These are phyloP conservation scores for Microhierax caerulescens DNA, from an alignment of 2,797 vertebrate genomes.

Conservation along the genomic window DNA sequence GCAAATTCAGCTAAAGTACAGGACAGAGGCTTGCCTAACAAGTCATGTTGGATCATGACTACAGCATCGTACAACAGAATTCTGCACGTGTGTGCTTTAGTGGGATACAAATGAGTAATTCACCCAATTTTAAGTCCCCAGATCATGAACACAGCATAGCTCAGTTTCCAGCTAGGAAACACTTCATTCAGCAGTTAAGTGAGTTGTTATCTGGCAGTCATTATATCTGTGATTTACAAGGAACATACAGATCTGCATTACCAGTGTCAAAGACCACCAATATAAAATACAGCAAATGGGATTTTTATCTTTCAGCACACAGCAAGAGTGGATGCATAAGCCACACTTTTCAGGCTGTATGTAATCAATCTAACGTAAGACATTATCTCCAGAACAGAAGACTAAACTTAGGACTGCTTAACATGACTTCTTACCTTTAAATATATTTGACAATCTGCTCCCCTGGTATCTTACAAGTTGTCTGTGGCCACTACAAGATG, in stretches of 20 bases:
- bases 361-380: conserved; percentile 75
- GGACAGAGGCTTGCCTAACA: neutral
- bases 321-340: conserved; percentile 65
- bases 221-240: conserved; percentile 79
- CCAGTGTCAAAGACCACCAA: conserved; percentile 74
- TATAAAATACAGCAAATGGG: conserved; percentile 79
- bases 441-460: conserved; percentile 60
- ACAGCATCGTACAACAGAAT: neutral
- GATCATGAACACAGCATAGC: conserved; percentile 55
- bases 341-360: conserved; percentile 67
- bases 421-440: conserved; percentile 60
- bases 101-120: neutral
- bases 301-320: conserved; percentile 79
- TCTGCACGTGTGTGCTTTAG: neutral
- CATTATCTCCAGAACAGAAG: conserved; percentile 72
- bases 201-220: conserved; percentile 74
- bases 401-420: conserved; percentile 53
- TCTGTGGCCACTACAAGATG: conserved; percentile 7
- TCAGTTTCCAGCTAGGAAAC: conserved; percentile 71
- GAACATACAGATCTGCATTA: conserved; percentile 67
- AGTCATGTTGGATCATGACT: neutral
- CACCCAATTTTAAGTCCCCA: neutral
- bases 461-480: conserved; percentile 15
- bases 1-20: neutral
- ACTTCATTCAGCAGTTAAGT: conserved; percentile 74